A percentile compares a stretch with the other conserved stretches of the same genome.
phyloP scores from a whole-genome alignment of 2,113 vertebrate species.

The Silurus meridionalis region DNA sequence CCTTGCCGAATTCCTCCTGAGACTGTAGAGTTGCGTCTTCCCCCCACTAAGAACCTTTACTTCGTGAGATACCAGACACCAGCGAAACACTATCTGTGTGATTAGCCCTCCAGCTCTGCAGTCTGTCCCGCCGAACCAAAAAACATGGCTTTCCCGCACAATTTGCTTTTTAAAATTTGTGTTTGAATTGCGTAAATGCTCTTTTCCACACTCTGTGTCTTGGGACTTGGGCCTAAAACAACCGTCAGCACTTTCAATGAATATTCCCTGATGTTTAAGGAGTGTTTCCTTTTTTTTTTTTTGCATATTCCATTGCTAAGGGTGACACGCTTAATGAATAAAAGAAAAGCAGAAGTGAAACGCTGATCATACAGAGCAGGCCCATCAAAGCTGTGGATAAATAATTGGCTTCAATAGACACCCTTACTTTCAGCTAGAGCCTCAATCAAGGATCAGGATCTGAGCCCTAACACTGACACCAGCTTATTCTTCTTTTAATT shows the following conservation, averaged over 20 bases:
- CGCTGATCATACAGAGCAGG: slow-evolving; percentile 15
- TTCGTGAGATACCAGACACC: slow-evolving; percentile 18
- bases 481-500: slow-evolving; percentile 16
- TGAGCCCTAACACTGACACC: not conserved
- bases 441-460: slow-evolving; percentile 9
- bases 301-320: slow-evolving; percentile 29
- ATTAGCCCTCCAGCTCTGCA: slow-evolving; percentile 56
- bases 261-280: slow-evolving; percentile 13
- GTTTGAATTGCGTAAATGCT: slow-evolving; percentile 40
- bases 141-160: slow-evolving; percentile 10
- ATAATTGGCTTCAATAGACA: slow-evolving; percentile 30
- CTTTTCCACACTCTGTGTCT: not conserved
- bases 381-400: slow-evolving; percentile 38
- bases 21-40: slow-evolving; percentile 63
- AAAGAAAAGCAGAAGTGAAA: slow-evolving; percentile 25
- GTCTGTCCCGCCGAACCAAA: slow-evolving; percentile 19
- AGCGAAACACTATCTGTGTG: slow-evolving; percentile 55
- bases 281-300: slow-evolving; percentile 12
- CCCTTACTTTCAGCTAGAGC: slow-evolving; percentile 18
- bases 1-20: slow-evolving; percentile 65
- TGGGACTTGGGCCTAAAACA: slow-evolving; percentile 10
- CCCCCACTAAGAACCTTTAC: slow-evolving; percentile 34
- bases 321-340: slow-evolving; percentile 42
- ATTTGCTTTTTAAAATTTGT: slow-evolving; percentile 47
- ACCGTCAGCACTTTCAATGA: slow-evolving; percentile 13